phyloP scores from a whole-genome alignment of 2,888 invertebrate genomes.

The Gandaritis pyraliata region DNA sequence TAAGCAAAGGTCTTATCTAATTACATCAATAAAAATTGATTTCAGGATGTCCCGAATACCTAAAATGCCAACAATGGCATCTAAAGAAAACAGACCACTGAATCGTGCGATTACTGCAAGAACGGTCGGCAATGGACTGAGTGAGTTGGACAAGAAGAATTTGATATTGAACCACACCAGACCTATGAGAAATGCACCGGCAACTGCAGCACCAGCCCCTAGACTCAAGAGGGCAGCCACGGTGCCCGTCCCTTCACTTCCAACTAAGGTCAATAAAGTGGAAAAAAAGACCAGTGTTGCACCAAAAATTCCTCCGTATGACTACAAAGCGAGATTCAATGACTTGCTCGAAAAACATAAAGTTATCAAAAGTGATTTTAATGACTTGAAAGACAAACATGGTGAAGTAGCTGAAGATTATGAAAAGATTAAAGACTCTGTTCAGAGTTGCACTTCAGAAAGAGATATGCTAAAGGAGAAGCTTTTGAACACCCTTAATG shows the following conservation, averaged over 20 bases:
- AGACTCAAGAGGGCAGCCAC: constrained; percentile 71
- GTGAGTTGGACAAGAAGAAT: constrained; percentile 73
- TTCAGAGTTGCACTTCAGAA: constrained; percentile 61
- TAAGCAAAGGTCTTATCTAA: too few species aligned
- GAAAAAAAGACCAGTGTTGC: constrained; percentile 72
- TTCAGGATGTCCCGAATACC: constrained; percentile 75
- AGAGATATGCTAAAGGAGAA: constrained; percentile 71
- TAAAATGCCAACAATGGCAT: constrained; percentile 61
- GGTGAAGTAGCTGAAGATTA: constrained; percentile 80
- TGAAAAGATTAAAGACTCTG: constrained; percentile 76
- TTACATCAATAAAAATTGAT: background rate
- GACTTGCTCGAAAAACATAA: constrained; percentile 86
- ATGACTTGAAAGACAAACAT: constrained; percentile 78
- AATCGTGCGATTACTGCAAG: constrained; percentile 58
- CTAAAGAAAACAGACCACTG: constrained; percentile 73
- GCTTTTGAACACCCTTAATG: constrained; percentile 62
- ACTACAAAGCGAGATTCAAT: constrained; percentile 86
- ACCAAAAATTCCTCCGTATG: constrained; percentile 86
- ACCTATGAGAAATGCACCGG: constrained; percentile 56
- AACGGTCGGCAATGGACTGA: constrained; percentile 64
- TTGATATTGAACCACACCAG: constrained; percentile 73
- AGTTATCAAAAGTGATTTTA: constrained; percentile 79
- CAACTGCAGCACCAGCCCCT: constrained; percentile 56
- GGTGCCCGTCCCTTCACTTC: constrained; percentile 58
- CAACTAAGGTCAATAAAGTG: constrained; percentile 66